These are phyloP conservation scores for Scaptomyza montana DNA, from an alignment of 1,140 invertebrate genomes.

Conservation along the genomic window DNA sequence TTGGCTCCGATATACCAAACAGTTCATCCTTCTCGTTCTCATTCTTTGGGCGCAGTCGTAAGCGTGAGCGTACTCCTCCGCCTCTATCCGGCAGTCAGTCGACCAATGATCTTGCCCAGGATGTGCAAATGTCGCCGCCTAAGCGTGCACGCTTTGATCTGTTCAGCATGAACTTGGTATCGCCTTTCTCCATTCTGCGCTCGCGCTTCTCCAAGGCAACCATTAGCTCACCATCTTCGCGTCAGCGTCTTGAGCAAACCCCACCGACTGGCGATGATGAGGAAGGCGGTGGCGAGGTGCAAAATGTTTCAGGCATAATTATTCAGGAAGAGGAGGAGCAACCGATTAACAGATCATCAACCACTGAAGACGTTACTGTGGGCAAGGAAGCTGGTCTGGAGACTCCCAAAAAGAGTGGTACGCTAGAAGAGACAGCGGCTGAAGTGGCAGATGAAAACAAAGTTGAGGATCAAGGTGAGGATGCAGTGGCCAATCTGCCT, in stretches of 20 bases:
- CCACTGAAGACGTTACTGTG: slow-evolving; percentile 49
- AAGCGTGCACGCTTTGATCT: slow-evolving; percentile 76
- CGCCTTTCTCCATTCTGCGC: slow-evolving; percentile 70
- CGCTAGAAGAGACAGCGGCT: slow-evolving; percentile 16
- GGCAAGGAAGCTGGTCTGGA: slow-evolving; percentile 61
- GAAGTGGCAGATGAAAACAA: neutral
- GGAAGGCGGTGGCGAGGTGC: slow-evolving; percentile 50
- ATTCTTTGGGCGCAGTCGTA: slow-evolving; percentile 69
- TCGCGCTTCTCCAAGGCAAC: slow-evolving; percentile 67
- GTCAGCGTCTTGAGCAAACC: slow-evolving; percentile 44
- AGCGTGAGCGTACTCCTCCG: slow-evolving; percentile 71
- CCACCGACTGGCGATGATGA: slow-evolving; percentile 52
- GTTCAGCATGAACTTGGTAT: slow-evolving; percentile 68
- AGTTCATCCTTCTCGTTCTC: slow-evolving; percentile 77
- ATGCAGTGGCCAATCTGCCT: slow-evolving; percentile 30
- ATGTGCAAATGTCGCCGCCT: slow-evolving; percentile 73
- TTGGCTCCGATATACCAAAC: slow-evolving; percentile 77
- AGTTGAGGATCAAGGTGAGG: slow-evolving; percentile 19
- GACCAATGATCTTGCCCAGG: slow-evolving; percentile 63
- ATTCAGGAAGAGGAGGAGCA: slow-evolving; percentile 57
- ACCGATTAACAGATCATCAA: slow-evolving; percentile 42
- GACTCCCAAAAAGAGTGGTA: slow-evolving; percentile 53
- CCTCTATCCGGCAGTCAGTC: slow-evolving; percentile 58
- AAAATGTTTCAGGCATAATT: slow-evolving; percentile 68
- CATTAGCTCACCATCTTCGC: slow-evolving; percentile 57